phyloP scores from a whole-genome alignment of 1,140 invertebrate species.

The Popillia japonica region DNA sequence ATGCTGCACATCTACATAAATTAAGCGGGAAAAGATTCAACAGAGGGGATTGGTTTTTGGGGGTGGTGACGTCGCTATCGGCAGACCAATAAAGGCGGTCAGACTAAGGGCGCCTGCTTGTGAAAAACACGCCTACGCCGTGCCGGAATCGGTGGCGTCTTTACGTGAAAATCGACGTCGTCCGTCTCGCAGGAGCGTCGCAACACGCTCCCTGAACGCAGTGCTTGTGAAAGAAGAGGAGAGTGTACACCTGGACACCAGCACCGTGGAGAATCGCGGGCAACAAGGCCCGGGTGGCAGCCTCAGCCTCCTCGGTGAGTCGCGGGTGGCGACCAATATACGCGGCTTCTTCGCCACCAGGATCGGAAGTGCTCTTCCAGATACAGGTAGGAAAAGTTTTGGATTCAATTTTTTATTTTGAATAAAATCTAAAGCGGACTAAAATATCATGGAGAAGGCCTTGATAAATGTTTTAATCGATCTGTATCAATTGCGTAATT shows the following conservation, averaged over 20 bases:
- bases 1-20: constrained; percentile 42
- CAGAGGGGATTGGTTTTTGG: constrained; percentile 55
- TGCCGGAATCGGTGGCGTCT: constrained; percentile 42
- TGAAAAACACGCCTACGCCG: constrained; percentile 46
- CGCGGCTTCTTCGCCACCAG: constrained; percentile 66
- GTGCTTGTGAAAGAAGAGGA: constrained; percentile 44
- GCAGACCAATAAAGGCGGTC: constrained; percentile 43
- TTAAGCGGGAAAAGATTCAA: constrained; percentile 44
- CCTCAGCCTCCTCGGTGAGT: constrained; percentile 63
- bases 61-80: constrained; percentile 49
- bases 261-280: constrained; percentile 54
- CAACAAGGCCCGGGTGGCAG: constrained; percentile 60
- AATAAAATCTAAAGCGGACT: too few species aligned
- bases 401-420: too few species aligned
- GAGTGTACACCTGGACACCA: constrained; percentile 52
- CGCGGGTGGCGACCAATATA: constrained; percentile 66
- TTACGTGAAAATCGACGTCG: constrained; percentile 42
- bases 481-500: not conserved
- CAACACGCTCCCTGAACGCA: constrained; percentile 45
- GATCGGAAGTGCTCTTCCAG: constrained; percentile 64
- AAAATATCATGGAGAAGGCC: too few species aligned
- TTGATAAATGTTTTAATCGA: too few species aligned
- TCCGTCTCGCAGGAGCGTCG: constrained; percentile 45
- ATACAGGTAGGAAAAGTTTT: constrained; percentile 64
- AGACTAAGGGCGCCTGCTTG: constrained; percentile 44